These are phyloP conservation scores for Hylia prasina DNA, from an alignment of 2,113 vertebrate genomes.

Conservation along the genomic window DNA sequence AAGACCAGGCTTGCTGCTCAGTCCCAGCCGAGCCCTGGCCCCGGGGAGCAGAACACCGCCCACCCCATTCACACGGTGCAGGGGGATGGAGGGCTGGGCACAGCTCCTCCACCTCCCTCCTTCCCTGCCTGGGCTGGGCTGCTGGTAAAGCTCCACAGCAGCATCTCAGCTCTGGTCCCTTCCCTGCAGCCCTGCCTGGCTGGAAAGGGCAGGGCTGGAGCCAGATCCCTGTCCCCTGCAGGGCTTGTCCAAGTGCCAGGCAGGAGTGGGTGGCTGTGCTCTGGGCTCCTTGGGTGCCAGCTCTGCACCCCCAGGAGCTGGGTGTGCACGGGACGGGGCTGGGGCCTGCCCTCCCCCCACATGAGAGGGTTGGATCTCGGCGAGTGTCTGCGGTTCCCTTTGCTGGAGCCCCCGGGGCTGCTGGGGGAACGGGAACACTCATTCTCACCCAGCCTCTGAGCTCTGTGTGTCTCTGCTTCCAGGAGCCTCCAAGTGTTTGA, in stretches of 20 bases:
- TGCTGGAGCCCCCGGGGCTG: not conserved
- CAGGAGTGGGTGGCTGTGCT: constrained; percentile 24
- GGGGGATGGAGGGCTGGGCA: not conserved
- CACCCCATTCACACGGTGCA: constrained; percentile 55
- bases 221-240: not conserved
- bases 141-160: not conserved
- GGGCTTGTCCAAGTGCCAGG: not conserved
- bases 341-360: not conserved
- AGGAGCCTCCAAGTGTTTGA: constrained; percentile 94
- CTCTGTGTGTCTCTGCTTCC: not conserved
- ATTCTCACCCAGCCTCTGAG: not conserved
- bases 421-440: not conserved
- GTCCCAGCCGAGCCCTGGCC: constrained; percentile 61
- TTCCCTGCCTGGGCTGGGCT: not conserved
- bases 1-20: constrained; percentile 66
- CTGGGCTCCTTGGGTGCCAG: not conserved
- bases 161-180: not conserved
- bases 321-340: not conserved
- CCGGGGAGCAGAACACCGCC: not conserved
- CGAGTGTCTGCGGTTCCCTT: not conserved
- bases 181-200: not conserved
- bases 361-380: not conserved
- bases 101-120: not conserved
- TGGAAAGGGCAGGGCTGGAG: constrained; percentile 25
- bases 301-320: not conserved